Base-by-base conservation (phyloP, 2,113 vertebrate species). In the Oncorhynchus gorbuscha region DNA sequence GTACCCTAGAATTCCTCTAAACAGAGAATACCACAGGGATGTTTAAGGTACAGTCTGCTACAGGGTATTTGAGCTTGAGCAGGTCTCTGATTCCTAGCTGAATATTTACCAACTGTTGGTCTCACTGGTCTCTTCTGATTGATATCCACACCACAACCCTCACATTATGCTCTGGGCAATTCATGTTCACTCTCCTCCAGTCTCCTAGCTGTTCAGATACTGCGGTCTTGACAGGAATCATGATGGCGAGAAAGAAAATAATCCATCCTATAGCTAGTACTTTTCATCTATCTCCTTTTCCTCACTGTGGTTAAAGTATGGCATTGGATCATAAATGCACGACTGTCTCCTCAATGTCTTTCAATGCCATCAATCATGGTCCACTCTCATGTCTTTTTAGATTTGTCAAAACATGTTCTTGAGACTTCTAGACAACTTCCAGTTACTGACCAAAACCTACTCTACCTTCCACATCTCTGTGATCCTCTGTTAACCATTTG, bases 1-100 rank as follows among this genome's bases (percentile, higher is more conserved):
- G 28, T 35, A 35, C 28, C 71, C 84, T 35, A 74, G 72, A 84
- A 76, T 86, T 75, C 20, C 65, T 18, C 28, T n/a, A 68, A 28
- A 75, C 55, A 74, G 71, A 72, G 69, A 45, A 22, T 68, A 55
- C 9, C 28, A 58, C 59, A 16, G 26, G 45, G 72, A 26, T 22
- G 16, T 24, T 22, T 7, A 22, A 0, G 2, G 59, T 3, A 62
- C n/a, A 62, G 18, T 55, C 32, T 12, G 12, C 65, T 30, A 26
- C 30, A 26, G 26, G 65, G 65, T 51, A 35, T 18, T 35, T 59
- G 24, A 55, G 49, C 48, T 55, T 18, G 16, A 55, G 51, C 51
- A 55, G 7, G n/a, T 62, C 16, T 62, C 16, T 22, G 18, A 22
- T 62, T 32, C 68, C 20, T 24, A 39, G 55, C 26, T 20, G 67